These are phyloP conservation scores for Alauda arvensis DNA, from an alignment of 2,797 vertebrate genomes.

Conservation along the genomic window DNA sequence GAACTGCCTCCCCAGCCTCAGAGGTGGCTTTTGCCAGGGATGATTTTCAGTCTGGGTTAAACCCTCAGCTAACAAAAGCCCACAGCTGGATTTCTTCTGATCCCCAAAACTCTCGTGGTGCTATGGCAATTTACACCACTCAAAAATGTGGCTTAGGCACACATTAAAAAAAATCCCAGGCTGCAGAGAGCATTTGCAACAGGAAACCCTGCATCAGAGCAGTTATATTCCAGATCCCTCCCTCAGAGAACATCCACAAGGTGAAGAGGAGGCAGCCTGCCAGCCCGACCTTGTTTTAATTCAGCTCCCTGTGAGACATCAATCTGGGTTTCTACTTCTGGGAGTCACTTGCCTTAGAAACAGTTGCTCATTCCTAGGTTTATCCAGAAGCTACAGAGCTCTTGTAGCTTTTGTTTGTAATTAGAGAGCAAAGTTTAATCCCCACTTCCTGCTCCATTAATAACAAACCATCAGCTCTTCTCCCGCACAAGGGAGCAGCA, in stretches of 20 bases:
- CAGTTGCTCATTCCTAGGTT: conserved; percentile 7
- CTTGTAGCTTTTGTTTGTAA: conserved; percentile 29
- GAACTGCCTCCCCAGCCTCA: background rate
- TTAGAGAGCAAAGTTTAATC: conserved; percentile 47
- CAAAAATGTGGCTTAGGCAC: background rate
- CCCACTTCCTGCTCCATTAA: conserved; percentile 11
- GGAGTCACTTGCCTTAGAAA: conserved; percentile 15
- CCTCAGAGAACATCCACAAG: conserved; percentile 26
- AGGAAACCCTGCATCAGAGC: conserved; percentile 17
- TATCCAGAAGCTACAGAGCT: conserved; percentile 26
- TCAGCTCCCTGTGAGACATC: conserved; percentile 4
- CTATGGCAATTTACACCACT: background rate
- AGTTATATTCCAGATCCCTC: background rate
- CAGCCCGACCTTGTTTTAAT: conserved; percentile 12
- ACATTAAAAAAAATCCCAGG: background rate
- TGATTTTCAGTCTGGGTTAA: background rate
- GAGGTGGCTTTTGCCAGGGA: background rate
- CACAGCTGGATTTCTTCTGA: background rate
- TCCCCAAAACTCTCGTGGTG: background rate
- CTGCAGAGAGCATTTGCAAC: background rate
- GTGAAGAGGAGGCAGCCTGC: conserved; percentile 44
- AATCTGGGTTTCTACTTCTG: conserved; percentile 22
- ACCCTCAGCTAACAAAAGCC: background rate
- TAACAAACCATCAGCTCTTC: conserved; percentile 4
- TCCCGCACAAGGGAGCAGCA: background rate